Conservation (phyloP, 2,888 invertebrate genomes). For the Ormyrus nitidulus region DNA sequence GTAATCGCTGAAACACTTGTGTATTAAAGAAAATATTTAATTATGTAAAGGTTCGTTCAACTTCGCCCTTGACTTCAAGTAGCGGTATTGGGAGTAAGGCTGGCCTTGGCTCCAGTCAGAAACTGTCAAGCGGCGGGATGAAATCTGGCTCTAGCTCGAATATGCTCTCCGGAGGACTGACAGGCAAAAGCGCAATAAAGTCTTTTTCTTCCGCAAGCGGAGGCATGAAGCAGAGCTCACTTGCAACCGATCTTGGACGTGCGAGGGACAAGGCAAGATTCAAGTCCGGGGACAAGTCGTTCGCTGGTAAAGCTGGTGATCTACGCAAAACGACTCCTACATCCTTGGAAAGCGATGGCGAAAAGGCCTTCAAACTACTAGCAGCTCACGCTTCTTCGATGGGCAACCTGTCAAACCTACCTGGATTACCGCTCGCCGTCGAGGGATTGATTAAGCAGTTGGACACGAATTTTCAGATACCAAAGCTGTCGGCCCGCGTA, state of each 20-base stretch:
- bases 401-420: constrained; percentile 66
- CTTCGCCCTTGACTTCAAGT: constrained; percentile 61
- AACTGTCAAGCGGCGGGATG: constrained; percentile 60
- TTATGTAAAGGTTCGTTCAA: constrained; percentile 61
- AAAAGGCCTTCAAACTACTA: constrained; percentile 79
- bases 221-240: constrained; percentile 78
- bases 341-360: constrained; percentile 80
- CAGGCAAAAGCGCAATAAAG: constrained; percentile 61
- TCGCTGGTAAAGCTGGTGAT: constrained; percentile 79
- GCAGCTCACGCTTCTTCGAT: constrained; percentile 73
- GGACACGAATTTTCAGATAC: constrained; percentile 91
- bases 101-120: constrained; percentile 67
- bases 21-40: no score
- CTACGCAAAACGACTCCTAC: constrained; percentile 83
- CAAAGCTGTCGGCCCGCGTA: constrained; percentile 83
- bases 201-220: constrained; percentile 77
- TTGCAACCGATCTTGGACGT: constrained; percentile 79
- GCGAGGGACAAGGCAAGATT: constrained; percentile 81
- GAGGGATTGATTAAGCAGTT: constrained; percentile 87
- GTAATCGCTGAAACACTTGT: no score
- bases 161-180: constrained; percentile 60
- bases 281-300: constrained; percentile 79
- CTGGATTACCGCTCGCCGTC: constrained; percentile 80
- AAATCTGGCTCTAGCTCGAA: constrained; percentile 70
- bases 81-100: constrained; percentile 63